Percentiles rank a stretch among this genome's conserved stretches.
Conservation (phyloP, 2,888 invertebrate species). For the Ennomos quercinarius region DNA sequence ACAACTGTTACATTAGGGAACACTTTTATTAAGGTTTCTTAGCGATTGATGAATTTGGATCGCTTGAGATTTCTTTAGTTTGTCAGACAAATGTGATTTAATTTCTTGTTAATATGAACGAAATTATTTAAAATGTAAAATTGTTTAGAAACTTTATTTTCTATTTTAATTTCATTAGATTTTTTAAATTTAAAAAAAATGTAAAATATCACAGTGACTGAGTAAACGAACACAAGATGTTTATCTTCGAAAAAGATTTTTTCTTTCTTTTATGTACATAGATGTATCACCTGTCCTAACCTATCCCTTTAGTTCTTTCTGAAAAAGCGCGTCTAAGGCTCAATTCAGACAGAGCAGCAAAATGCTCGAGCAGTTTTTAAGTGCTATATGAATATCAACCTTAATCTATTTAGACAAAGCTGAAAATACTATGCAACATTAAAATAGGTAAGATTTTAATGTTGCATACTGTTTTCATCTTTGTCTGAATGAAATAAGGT, state of each 20-base stretch:
- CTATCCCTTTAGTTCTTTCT: no score
- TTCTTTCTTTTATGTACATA: not conserved
- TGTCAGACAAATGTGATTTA: not conserved
- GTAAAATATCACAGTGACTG: conserved; percentile 30
- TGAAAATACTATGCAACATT: no score
- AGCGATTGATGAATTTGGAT: conserved; percentile 5
- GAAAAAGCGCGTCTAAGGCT: no score
- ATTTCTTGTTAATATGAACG: conserved; percentile 11
- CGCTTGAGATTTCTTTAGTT: not conserved
- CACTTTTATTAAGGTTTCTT: conserved; percentile 4
- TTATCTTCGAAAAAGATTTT: conserved; percentile 23
- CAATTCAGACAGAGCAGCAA: no score
- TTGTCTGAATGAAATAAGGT: no score
- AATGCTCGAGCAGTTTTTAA: no score
- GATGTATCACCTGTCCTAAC: no score
- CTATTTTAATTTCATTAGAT: not conserved
- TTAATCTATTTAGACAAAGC: no score
- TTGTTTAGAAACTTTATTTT: conserved; percentile 4
- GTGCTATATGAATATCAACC: no score
- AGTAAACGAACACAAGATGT: conserved; percentile 38
- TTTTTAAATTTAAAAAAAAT: conserved; percentile 23
- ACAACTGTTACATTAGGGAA: conserved; percentile 3
- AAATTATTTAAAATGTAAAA: conserved; percentile 11
- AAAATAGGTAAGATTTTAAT: no score
- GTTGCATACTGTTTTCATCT: no score